A percentile compares a stretch with the other conserved stretches of the same genome.
These are phyloP conservation scores for Theristus sp. DNA, from an alignment of 2,888 invertebrate genomes.

Conservation along the genomic window DNA sequence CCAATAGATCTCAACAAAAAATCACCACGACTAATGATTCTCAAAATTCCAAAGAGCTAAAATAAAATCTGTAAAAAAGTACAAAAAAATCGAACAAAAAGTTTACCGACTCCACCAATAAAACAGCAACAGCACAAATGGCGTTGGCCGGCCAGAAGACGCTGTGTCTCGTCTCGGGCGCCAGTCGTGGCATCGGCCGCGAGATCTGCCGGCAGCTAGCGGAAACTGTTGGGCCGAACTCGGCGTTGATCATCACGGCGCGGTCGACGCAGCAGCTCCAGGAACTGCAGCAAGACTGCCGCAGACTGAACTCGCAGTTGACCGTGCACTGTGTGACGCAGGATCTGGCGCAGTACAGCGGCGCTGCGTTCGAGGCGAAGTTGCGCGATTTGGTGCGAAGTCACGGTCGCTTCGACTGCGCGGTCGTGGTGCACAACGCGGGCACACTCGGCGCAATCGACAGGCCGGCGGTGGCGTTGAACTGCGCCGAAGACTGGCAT, in stretches of 20 bases:
- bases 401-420: not conserved
- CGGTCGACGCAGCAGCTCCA: not conserved
- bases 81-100: no score
- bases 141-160: not conserved
- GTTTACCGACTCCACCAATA: no score
- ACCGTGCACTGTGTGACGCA: not conserved
- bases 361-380: not conserved
- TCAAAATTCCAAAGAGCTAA: no score
- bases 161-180: not conserved
- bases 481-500: no score
- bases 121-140: no score
- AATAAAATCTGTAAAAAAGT: no score
- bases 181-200: not conserved
- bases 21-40: no score
- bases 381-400: not conserved
- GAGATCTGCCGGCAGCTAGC: not conserved
- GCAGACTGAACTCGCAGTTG: not conserved
- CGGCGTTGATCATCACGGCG: not conserved
- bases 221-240: not conserved
- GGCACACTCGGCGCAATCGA: not conserved
- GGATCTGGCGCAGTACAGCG: not conserved
- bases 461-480: not conserved
- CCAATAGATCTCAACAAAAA: no score
- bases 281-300: no score
- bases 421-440: not conserved